These are phyloP conservation scores for Sula dactylatra DNA, from an alignment of 2,113 vertebrate genomes.

Conservation along the genomic window DNA sequence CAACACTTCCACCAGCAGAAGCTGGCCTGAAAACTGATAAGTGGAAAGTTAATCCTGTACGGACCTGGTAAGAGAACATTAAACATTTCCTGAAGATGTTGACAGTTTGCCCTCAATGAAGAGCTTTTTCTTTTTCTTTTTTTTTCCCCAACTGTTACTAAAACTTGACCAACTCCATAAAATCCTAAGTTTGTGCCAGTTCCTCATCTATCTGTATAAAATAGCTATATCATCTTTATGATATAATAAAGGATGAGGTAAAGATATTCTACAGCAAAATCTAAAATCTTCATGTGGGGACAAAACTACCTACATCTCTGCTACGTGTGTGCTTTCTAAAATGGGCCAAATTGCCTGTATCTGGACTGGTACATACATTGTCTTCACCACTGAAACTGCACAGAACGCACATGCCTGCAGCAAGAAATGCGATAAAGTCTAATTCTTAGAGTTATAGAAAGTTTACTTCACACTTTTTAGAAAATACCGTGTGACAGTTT, in stretches of 20 bases:
- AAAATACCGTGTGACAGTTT: not conserved
- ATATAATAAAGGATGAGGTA: not conserved
- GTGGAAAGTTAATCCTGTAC: not conserved
- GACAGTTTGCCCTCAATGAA: not conserved
- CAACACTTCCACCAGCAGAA: not conserved
- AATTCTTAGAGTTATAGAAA: not conserved
- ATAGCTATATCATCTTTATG: too few species aligned
- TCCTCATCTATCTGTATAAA: not conserved
- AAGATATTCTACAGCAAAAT: not conserved
- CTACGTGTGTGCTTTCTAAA: not conserved
- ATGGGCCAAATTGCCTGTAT: not conserved
- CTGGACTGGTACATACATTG: not conserved
- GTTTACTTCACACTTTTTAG: not conserved
- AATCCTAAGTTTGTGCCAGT: not conserved
- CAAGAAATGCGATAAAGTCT: not conserved
- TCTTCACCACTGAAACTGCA: not conserved
- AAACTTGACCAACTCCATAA: not conserved
- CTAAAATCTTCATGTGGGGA: not conserved
- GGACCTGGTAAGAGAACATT: not conserved
- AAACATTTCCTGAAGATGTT: not conserved
- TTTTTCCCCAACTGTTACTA: not conserved
- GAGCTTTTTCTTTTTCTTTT: too few species aligned
- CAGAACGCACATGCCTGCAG: not conserved
- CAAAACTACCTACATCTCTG: not conserved
- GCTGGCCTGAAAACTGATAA: not conserved